Evolutionary conservation across 2,113 vertebrate genomes (phyloP), one percentile per base, ranked within the genome.

Genomic region (Saguinus imperator): DNA sequence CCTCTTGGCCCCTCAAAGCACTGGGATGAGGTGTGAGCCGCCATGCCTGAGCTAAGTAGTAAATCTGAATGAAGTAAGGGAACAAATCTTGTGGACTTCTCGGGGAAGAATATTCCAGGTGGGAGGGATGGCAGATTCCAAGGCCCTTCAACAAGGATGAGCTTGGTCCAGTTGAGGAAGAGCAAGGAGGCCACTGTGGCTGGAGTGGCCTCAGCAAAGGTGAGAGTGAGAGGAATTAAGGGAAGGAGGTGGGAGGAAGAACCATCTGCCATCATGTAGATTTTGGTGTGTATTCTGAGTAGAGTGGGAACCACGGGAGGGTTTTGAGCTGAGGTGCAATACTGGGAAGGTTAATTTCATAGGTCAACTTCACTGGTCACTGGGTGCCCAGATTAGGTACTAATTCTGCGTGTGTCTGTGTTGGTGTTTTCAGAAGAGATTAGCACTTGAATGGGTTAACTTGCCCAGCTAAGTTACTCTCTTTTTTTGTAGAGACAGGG

Each of bases 191-290:
- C 61, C 43, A 7, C 5, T 5, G 13, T 40, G 48, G 43, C 43
- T 16, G 1, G 3, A 58, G 40, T 37, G 58, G 16, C 6, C 5
- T 18, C 32, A 73, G 16, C 37, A n/a, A 17, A 57, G 12, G 58
- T 25, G 58, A 45, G 37, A 29, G 20, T 12, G 20, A 80, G 83
- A 64, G 13, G 70, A 45, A 13, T 25, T 23, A 12, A 32, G 23
- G 35, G 32, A 40, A 37, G 70, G 66, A 3, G 3, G 50, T 32
- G 32, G 27, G 45, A 16, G 3, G 68, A 29, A 6, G 29, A 45
- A 27, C 37, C 14, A 0, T n/a, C 1, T 10, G 35, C 70, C 6
- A 0, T 52, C 1, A 0, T 48, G 23, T 57, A 55, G 76, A 17
- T 3, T n/a, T 57, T 5, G 27, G 20, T 76, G 52, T 68, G 35